Conservation (phyloP, 1,140 invertebrate species). For the Tenebrio molitor region DNA sequence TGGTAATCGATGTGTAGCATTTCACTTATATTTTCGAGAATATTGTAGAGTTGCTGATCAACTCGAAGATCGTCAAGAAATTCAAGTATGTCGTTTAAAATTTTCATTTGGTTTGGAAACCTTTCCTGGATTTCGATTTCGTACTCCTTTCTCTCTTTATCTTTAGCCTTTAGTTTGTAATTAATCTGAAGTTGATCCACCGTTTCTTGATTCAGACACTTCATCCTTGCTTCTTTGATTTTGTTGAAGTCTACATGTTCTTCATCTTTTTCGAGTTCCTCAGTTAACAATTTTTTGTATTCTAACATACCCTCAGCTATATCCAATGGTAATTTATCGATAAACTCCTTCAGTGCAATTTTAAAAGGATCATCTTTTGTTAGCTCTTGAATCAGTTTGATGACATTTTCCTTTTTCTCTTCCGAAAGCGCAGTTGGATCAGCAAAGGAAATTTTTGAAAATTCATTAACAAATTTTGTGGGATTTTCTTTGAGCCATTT, state of each 20-base stretch:
- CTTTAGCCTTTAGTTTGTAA: neutral
- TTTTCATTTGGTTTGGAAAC: conserved; percentile 1
- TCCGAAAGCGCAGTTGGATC: neutral
- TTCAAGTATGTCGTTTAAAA: neutral
- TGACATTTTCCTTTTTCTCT: neutral
- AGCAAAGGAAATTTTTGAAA: neutral
- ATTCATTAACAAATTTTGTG: neutral
- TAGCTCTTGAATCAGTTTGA: neutral
- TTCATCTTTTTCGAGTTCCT: conserved; percentile 6
- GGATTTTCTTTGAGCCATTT: neutral
- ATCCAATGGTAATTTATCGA: neutral
- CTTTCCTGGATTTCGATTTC: neutral
- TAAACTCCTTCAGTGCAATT: neutral
- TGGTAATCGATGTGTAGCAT: neutral
- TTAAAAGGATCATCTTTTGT: neutral
- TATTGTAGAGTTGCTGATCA: neutral
- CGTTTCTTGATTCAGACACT: neutral
- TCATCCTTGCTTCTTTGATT: neutral
- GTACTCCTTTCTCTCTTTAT: neutral
- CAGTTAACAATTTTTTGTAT: conserved; percentile 5
- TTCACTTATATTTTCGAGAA: neutral
- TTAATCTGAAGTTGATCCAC: neutral
- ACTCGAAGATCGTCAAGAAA: neutral
- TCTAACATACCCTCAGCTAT: neutral
- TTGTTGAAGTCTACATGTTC: neutral